Percentiles rank a stretch among this genome's conserved stretches.
Conservation (phyloP, 1,140 invertebrate genomes). For the Drosophila chauvacae region DNA sequence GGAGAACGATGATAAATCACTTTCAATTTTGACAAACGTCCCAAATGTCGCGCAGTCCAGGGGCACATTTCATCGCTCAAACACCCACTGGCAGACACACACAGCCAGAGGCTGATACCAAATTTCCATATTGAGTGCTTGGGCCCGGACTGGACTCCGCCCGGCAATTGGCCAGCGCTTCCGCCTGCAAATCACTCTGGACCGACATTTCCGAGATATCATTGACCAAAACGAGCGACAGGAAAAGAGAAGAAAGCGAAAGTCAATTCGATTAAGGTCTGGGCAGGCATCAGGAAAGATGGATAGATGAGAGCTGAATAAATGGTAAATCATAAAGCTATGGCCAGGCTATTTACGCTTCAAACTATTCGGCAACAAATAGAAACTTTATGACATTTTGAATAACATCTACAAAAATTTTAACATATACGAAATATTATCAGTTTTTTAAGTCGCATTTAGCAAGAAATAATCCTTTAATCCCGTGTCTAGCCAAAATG, state of each 20-base stretch:
- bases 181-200: conserved; percentile 56
- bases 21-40: conserved; percentile 81
- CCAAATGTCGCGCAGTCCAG: conserved; percentile 63
- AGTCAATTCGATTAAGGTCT: conserved; percentile 48
- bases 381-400: background rate
- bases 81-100: conserved; percentile 21
- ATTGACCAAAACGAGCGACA: conserved; percentile 28
- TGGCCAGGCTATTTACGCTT: background rate
- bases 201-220: conserved; percentile 54
- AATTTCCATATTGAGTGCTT: conserved; percentile 51
- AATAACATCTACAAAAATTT: too few relatives aligned
- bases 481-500: too few relatives aligned
- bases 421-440: background rate
- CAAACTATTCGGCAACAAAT: background rate
- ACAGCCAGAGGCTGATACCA: conserved; percentile 17
- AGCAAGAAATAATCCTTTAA: too few relatives aligned
- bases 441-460: too few relatives aligned
- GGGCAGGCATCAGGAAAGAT: conserved; percentile 11
- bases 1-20: conserved; percentile 73
- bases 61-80: conserved; percentile 65
- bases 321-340: conserved; percentile 11
- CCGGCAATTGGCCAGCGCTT: conserved; percentile 51
- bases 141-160: conserved; percentile 16
- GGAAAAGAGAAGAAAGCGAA: conserved; percentile 23
- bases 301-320: conserved; percentile 9